Percentiles rank a stretch among this genome's conserved stretches.
phyloP scores from a whole-genome alignment of 2,113 vertebrate species.

The Anser brachyrhynchus region DNA sequence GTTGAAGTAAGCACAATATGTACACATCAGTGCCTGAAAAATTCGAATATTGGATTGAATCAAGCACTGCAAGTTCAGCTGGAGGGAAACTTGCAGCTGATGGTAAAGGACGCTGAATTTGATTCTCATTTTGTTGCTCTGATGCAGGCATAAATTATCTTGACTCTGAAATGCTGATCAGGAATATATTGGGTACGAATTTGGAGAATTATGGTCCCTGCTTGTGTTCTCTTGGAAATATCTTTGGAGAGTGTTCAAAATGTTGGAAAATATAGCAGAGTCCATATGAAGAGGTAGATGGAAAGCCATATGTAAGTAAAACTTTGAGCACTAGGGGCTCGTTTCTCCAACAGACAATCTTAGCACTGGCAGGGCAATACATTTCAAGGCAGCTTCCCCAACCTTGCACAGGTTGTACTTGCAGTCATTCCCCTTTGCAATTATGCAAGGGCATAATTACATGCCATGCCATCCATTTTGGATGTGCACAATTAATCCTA shows the following conservation, averaged over 20 bases:
- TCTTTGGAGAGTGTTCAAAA: not conserved
- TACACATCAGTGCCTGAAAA: not conserved
- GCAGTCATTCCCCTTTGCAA: not conserved
- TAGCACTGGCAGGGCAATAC: not conserved
- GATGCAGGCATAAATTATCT: not conserved
- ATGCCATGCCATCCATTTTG: not conserved
- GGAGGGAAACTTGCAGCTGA: not conserved
- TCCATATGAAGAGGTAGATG: not conserved
- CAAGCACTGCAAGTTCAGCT: not conserved
- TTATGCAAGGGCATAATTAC: not conserved
- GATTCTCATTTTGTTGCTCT: not conserved
- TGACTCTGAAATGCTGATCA: not conserved
- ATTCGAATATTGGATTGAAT: not conserved
- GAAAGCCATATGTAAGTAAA: not conserved
- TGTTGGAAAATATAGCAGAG: not conserved
- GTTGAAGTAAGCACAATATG: not conserved
- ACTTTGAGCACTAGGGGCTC: not conserved
- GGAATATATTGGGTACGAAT: not conserved
- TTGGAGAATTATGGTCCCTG: not conserved
- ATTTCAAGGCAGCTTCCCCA: not conserved
- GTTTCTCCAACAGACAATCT: not conserved
- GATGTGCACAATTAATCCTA: not conserved
- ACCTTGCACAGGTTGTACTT: not conserved
- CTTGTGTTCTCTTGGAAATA: not conserved
- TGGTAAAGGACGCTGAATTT: not conserved